Evolutionary conservation across 1,140 invertebrate species (phyloP).

Genomic region (Aleiodes sp.): DNA sequence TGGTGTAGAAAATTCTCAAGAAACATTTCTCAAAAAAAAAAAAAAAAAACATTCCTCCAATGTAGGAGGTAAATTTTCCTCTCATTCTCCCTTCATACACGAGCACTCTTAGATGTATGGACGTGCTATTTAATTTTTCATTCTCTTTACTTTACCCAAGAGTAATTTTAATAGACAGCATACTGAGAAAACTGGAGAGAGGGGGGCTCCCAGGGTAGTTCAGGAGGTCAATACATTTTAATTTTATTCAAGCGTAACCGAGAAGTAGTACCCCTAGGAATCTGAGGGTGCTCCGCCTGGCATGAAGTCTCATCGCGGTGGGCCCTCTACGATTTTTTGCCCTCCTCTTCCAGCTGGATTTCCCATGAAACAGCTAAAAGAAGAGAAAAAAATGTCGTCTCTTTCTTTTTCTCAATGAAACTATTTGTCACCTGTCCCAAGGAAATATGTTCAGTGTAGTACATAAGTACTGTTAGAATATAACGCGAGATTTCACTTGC

Average conservation of each 20-base stretch:
- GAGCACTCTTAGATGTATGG: background rate
- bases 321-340: background rate
- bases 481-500: constrained; percentile 22
- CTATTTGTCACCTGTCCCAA: constrained; percentile 51
- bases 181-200: constrained; percentile 5
- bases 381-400: too few relatives aligned
- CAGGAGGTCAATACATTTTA: constrained; percentile 19
- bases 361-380: too few relatives aligned
- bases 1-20: too few relatives aligned
- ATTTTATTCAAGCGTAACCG: constrained; percentile 11
- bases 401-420: constrained; percentile 32
- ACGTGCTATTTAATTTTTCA: too few relatives aligned
- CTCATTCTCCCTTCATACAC: background rate
- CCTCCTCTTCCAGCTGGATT: background rate
- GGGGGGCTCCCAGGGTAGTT: background rate
- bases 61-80: too few relatives aligned
- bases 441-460: background rate
- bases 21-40: too few relatives aligned
- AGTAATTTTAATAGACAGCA: background rate
- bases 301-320: background rate
- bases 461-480: constrained; percentile 13
- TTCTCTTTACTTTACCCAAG: too few relatives aligned
- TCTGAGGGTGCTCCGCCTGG: background rate
- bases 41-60: too few relatives aligned
- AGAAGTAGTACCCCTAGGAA: background rate